Evolutionary conservation across 2,888 invertebrate genomes (phyloP), one percentile per base, ranked within the genome.

Genomic region (Teinopalpus imperialis): DNA sequence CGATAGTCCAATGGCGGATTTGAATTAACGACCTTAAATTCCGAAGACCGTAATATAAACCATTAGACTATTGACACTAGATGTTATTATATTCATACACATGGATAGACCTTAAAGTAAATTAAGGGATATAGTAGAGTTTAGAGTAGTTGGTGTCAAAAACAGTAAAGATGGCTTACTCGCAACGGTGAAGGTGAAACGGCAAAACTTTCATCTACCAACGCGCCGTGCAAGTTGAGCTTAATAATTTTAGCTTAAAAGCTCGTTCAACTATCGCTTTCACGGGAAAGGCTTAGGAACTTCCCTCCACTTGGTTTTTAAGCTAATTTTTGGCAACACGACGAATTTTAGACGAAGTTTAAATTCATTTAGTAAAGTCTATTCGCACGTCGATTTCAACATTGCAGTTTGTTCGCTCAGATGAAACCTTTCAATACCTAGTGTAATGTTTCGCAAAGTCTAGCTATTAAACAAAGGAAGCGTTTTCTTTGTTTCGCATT

Each of bases 211-310:
- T 69, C 74, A 77, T 74, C 71, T 62, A 51, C 59, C 66, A 65
- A 71, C 69, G 63, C 60, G 63, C 54, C 57, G 69, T 63, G 70
- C 71, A 77, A 82, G 74, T 79, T 72, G 67, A 72, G 78, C 78
- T 80, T 79, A 78, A 85, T 81, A 82, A 86, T 80, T 86, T 86
- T 77, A 86, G 80, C 82, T 80, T 81, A 79, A 86, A 86, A 87
- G 82, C 86, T 76, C 71, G 66, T 65, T 66, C 65, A 71, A 66
- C 75, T 81, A 77, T 75, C 81, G 73, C 70, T 76, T 69, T 74
- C 76, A 65, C 63, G 73, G 72, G 69, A 75, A 74, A 79, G 70
- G 79, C 76, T 80, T 69, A 70, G 63, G 56, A 66, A 81, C 66
- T 79, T 75, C 56, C 54, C 68, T 63, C 56, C 62, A 63, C 68